These are phyloP conservation scores for Rhabdophis nuchalis DNA, from an alignment of 2,797 vertebrate species.

Conservation along the genomic window DNA sequence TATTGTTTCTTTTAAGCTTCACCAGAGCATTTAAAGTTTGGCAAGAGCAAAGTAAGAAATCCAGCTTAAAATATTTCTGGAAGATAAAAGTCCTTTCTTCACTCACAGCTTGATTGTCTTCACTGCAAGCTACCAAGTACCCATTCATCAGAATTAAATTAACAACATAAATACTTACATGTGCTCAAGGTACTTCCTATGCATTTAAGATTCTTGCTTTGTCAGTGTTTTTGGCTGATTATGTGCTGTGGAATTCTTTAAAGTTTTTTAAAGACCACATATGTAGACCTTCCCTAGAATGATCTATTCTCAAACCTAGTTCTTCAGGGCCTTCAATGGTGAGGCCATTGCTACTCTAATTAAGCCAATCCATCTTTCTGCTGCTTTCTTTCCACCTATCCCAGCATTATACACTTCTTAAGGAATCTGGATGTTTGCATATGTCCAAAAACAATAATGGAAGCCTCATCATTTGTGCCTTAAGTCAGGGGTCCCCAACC, in stretches of 20 bases:
- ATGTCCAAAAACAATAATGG: neutral
- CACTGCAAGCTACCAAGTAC: neutral
- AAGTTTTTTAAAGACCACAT: neutral
- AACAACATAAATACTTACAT: neutral
- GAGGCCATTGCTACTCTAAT: neutral
- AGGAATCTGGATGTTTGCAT: neutral
- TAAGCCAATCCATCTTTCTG: neutral
- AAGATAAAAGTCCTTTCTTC: neutral
- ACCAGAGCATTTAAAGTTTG: neutral
- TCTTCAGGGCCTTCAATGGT: neutral
- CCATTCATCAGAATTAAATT: neutral
- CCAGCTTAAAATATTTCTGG: neutral
- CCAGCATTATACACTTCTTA: neutral
- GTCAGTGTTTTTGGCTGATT: neutral
- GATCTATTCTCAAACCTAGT: neutral
- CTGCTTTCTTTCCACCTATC: neutral
- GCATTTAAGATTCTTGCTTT: neutral
- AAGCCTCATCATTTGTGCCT: no score
- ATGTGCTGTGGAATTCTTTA: neutral
- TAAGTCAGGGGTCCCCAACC: no score
- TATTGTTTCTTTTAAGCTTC: slow-evolving; percentile 11
- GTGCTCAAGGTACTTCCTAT: neutral
- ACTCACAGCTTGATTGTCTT: no score
- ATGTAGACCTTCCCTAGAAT: neutral
- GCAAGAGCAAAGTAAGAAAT: neutral